Conservation (phyloP, 2,888 invertebrate genomes). For the Nineta flava region DNA sequence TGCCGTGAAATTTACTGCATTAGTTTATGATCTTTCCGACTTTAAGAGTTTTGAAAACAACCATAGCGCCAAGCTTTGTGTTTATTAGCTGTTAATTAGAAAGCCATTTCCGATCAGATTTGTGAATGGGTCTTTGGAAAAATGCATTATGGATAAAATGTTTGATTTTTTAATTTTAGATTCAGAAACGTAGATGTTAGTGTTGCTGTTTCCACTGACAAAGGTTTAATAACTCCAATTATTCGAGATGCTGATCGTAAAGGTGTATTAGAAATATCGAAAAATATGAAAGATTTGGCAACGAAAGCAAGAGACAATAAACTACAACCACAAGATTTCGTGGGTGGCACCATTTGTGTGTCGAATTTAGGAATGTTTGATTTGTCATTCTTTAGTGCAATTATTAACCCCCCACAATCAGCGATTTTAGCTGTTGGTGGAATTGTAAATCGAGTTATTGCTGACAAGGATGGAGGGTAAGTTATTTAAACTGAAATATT, state of each 20-base stretch:
- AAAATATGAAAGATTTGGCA: slow-evolving; percentile 63
- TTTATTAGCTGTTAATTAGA: too few species aligned
- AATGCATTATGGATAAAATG: too few species aligned
- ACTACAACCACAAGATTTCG: slow-evolving; percentile 85
- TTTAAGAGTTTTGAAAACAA: too few species aligned
- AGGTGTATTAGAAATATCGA: slow-evolving; percentile 71
- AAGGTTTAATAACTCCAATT: slow-evolving; percentile 93
- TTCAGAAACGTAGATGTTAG: slow-evolving; percentile 87
- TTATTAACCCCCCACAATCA: slow-evolving; percentile 93
- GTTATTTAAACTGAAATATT: background rate
- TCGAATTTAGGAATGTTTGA: slow-evolving; percentile 94
- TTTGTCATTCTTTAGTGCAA: slow-evolving; percentile 76
- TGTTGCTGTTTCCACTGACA: slow-evolving; percentile 91
- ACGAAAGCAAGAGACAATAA: slow-evolving; percentile 76
- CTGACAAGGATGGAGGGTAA: slow-evolving; percentile 34
- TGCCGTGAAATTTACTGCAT: background rate
- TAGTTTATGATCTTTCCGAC: too few species aligned
- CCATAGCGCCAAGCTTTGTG: too few species aligned
- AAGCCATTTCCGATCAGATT: too few species aligned
- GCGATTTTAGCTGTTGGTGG: slow-evolving; percentile 86
- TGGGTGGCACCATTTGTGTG: slow-evolving; percentile 89
- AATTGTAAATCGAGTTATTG: slow-evolving; percentile 55
- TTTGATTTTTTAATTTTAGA: too few species aligned
- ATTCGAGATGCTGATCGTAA: slow-evolving; percentile 81
- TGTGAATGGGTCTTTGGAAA: too few species aligned